Percentiles rank a stretch among this genome's conserved stretches.
These are phyloP conservation scores for Erynnis tages DNA, from an alignment of 2,888 invertebrate genomes.

Conservation along the genomic window DNA sequence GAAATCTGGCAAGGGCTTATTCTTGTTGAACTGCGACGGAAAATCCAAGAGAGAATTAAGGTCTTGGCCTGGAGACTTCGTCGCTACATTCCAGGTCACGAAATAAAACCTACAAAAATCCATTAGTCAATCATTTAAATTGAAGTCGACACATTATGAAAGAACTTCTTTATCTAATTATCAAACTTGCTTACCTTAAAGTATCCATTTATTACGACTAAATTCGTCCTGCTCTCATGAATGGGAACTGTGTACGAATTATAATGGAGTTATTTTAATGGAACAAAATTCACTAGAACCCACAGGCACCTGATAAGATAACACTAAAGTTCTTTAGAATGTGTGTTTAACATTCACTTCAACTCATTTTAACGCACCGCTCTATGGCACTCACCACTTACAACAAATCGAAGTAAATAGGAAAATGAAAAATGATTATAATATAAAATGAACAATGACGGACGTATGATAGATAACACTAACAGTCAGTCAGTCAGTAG, in stretches of 20 bases:
- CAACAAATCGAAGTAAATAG: background rate
- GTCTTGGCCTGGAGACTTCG: slow-evolving; percentile 87
- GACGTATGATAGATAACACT: too few relatives aligned
- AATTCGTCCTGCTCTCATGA: background rate
- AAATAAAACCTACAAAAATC: slow-evolving; percentile 87
- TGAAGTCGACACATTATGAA: background rate
- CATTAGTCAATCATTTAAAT: slow-evolving; percentile 14
- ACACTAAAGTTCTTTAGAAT: background rate
- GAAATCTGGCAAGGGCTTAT: slow-evolving; percentile 88
- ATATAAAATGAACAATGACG: too few relatives aligned
- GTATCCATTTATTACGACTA: slow-evolving; percentile 35
- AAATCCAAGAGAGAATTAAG: slow-evolving; percentile 87
- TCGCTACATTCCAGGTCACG: slow-evolving; percentile 95
- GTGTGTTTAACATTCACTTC: slow-evolving; percentile 10
- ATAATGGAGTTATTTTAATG: background rate
- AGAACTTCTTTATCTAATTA: slow-evolving; percentile 4
- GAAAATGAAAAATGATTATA: background rate
- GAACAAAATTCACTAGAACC: background rate
- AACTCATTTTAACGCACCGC: background rate
- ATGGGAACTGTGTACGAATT: slow-evolving; percentile 1
- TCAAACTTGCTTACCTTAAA: slow-evolving; percentile 31
- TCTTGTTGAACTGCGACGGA: slow-evolving; percentile 82
- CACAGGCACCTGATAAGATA: slow-evolving; percentile 15
- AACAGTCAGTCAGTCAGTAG: too few relatives aligned
- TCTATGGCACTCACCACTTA: background rate